phyloP scores from a whole-genome alignment of 1,140 invertebrate species.

The Phocides pigmalion region DNA sequence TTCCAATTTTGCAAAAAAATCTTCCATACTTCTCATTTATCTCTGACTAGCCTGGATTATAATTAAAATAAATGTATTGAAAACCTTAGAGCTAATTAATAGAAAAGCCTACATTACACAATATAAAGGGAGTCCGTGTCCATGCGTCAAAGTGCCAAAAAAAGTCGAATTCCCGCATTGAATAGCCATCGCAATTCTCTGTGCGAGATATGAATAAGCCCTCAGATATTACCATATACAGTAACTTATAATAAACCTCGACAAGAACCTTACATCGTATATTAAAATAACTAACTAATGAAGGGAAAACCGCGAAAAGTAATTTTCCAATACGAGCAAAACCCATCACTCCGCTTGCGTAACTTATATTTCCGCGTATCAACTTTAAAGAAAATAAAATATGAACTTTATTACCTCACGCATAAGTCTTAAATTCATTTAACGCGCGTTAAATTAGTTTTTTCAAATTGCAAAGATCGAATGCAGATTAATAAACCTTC shows the following conservation, averaged over 20 bases:
- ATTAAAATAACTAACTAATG: slow-evolving; percentile 7
- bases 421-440: slow-evolving; percentile 2
- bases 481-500: background rate
- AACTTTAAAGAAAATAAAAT: background rate
- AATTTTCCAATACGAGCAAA: slow-evolving; percentile 27
- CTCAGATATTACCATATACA: no score
- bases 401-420: background rate
- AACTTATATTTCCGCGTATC: slow-evolving; percentile 17
- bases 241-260: slow-evolving; percentile 1
- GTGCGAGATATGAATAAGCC: no score
- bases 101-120: no score
- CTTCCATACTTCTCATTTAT: no score
- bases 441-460: slow-evolving; percentile 1
- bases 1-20: no score
- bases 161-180: no score
- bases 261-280: slow-evolving; percentile 4
- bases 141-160: no score
- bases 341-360: slow-evolving; percentile 25
- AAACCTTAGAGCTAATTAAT: no score
- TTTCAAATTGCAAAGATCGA: slow-evolving; percentile 6
- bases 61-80: no score
- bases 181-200: no score
- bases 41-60: no score
- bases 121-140: no score
- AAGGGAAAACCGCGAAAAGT: slow-evolving; percentile 24